Conservation (phyloP, 1,140 invertebrate genomes). For the Trypoxylus dichotomus region DNA sequence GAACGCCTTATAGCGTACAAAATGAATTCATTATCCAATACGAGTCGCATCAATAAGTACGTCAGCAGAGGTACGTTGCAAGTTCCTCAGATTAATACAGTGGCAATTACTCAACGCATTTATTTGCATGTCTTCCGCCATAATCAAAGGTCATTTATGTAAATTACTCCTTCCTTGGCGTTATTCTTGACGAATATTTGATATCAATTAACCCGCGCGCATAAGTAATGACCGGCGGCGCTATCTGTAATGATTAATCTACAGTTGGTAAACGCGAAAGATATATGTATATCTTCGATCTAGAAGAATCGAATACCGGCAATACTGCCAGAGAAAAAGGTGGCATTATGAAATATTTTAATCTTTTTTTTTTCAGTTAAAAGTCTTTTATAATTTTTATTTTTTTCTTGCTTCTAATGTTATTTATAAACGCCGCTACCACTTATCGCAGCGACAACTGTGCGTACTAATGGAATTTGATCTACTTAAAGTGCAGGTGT, state of each 20-base stretch:
- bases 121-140: neutral
- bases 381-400: neutral
- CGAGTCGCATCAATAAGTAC: neutral
- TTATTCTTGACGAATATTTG: neutral
- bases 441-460: neutral
- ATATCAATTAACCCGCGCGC: neutral
- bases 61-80: neutral
- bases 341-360: neutral
- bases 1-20: too few relatives aligned
- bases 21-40: neutral
- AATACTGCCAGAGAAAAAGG: neutral
- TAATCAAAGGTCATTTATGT: neutral
- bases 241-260: neutral
- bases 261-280: neutral
- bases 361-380: neutral
- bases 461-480: neutral
- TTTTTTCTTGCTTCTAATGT: neutral
- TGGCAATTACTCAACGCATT: neutral
- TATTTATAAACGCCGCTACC: neutral
- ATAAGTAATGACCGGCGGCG: neutral
- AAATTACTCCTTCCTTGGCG: neutral
- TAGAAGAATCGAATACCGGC: neutral
- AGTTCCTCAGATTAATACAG: neutral
- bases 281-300: neutral
- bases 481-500: neutral